Conservation (phyloP, 2,888 invertebrate genomes). For the Tachina fera region DNA sequence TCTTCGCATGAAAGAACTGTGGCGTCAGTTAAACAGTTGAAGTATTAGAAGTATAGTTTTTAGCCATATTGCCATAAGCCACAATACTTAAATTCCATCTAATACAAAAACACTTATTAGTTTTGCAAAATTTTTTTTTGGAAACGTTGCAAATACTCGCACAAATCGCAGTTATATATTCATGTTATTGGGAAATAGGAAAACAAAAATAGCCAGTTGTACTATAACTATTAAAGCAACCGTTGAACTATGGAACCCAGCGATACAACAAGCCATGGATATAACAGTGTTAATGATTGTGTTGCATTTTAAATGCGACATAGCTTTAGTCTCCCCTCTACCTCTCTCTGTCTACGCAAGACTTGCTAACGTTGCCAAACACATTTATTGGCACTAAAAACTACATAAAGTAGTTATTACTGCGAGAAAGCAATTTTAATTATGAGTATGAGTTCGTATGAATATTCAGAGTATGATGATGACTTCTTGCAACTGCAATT, state of each 20-base stretch:
- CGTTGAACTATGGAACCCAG: neutral
- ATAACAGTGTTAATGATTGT: neutral
- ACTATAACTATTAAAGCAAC: neutral
- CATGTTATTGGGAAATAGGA: neutral
- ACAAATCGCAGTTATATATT: neutral
- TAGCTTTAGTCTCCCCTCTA: too few species aligned
- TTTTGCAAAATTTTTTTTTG: neutral
- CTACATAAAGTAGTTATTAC: conserved; percentile 3
- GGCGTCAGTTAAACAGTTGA: too few species aligned
- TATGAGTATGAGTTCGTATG: conserved; percentile 1
- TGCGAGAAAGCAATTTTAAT: conserved; percentile 18
- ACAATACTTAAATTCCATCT: neutral
- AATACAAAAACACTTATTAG: neutral
- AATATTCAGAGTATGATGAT: neutral
- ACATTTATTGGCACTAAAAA: conserved; percentile 17
- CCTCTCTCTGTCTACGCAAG: neutral
- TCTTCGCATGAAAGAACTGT: too few species aligned
- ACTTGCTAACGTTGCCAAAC: neutral
- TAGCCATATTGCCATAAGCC: neutral
- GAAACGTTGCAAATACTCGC: neutral
- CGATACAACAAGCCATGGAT: neutral
- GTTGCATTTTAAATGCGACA: neutral
- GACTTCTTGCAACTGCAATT: neutral
- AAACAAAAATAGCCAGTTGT: neutral
- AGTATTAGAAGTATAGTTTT: too few species aligned